Conservation (phyloP, 2,113 vertebrate species). For the Pavo muticus region DNA sequence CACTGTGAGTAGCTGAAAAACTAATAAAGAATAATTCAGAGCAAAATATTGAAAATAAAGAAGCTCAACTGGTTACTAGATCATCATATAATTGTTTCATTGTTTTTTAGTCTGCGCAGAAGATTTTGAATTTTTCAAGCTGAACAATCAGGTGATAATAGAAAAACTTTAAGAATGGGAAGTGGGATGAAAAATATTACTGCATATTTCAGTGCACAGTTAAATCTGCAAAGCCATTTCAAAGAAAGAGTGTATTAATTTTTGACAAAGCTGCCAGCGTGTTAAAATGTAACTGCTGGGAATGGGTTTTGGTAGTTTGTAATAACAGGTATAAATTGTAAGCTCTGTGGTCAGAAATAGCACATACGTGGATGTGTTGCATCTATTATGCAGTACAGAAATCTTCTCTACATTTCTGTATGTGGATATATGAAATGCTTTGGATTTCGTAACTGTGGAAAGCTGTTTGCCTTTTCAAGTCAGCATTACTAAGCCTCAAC, state of each 20-base stretch:
- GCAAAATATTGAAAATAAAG: not conserved
- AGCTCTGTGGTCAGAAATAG: constrained; percentile 24
- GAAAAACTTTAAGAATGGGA: not conserved
- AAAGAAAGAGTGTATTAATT: constrained; percentile 21
- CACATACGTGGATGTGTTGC: not conserved
- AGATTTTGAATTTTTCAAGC: not conserved
- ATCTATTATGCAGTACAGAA: not conserved
- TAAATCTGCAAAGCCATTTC: constrained; percentile 4
- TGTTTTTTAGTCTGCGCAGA: not conserved
- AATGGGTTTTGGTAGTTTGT: not conserved
- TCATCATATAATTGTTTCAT: not conserved
- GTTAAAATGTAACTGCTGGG: constrained; percentile 7
- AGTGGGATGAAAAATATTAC: not conserved
- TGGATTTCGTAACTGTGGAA: not conserved
- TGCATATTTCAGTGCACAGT: not conserved
- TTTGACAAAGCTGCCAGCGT: not conserved
- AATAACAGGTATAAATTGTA: constrained; percentile 47
- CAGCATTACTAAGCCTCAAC: constrained; percentile 8
- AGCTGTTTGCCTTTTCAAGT: constrained; percentile 26
- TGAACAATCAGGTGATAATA: not conserved
- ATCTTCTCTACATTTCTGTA: not conserved
- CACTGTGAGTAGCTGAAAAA: not conserved
- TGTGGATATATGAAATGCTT: not conserved
- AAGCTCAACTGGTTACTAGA: not conserved
- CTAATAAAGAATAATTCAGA: not conserved